A percentile compares a stretch with the other conserved stretches of the same genome.
Conservation (phyloP, 2,113 vertebrate species). For the Gnathonemus echidnorhynchus region DNA sequence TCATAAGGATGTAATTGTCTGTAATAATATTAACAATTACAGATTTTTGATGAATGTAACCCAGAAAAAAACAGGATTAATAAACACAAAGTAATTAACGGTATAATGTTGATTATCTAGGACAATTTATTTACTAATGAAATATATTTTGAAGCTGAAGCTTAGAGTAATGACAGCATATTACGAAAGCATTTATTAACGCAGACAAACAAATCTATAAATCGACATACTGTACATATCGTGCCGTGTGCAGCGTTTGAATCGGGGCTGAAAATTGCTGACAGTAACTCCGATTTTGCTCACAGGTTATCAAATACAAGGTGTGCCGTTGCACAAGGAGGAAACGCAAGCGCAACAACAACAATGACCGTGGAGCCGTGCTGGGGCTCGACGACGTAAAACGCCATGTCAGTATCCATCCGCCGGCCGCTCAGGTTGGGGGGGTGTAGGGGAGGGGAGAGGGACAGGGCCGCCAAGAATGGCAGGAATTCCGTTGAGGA, state of each 20-base stretch:
- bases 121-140: not conserved
- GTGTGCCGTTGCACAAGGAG: conserved; percentile 81
- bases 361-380: conserved; percentile 85
- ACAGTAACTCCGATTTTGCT: conserved; percentile 17
- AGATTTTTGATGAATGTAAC: not conserved
- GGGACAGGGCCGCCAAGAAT: not conserved
- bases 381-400: conserved; percentile 96
- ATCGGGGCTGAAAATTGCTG: not conserved
- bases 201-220: not conserved
- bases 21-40: not conserved
- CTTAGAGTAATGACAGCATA: not conserved
- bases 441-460: conserved; percentile 23
- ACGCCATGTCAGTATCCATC: conserved; percentile 78
- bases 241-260: not conserved
- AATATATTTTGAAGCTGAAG: not conserved
- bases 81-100: not conserved
- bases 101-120: not conserved
- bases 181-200: not conserved
- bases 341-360: conserved; percentile 80
- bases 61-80: not conserved
- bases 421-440: conserved; percentile 6
- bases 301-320: conserved; percentile 88
- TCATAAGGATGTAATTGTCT: not conserved
- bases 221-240: not conserved
- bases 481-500: not conserved